phyloP scores from a whole-genome alignment of 92 coral and sea anemone genomes.

The Hydrozoanthus gracilis region DNA sequence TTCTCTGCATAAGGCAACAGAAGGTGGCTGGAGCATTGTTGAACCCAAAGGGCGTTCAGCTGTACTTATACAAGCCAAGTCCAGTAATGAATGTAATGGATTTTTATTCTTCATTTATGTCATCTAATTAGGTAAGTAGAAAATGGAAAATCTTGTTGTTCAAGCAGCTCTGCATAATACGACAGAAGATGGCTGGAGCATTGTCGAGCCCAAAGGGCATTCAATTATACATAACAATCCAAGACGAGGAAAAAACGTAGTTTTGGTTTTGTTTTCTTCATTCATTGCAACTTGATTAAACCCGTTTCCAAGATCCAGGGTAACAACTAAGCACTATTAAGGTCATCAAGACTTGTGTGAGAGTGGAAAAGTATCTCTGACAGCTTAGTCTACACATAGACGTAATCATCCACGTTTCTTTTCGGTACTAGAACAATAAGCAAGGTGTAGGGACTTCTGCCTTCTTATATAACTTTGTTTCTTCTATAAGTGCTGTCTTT shows the following conservation, averaged over 20 bases:
- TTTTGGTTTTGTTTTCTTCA: not conserved
- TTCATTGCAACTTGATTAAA: conserved; percentile 20
- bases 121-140: not conserved
- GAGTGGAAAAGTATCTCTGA: conserved; percentile 41
- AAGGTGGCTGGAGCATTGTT: conserved; percentile 5
- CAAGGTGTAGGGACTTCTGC: conserved; percentile 59
- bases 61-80: not conserved
- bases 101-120: conserved; percentile 14
- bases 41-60: not conserved
- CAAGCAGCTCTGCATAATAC: conserved; percentile 33
- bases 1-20: conserved; percentile 17
- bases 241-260: not conserved
- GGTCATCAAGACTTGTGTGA: conserved; percentile 54
- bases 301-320: conserved; percentile 22
- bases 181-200: conserved; percentile 21
- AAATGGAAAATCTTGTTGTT: conserved; percentile 6
- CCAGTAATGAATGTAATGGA: not conserved
- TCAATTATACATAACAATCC: not conserved
- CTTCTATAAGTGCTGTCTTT: conserved; percentile 55
- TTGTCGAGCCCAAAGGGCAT: not conserved
- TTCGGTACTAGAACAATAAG: conserved; percentile 46
- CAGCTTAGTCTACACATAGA: conserved; percentile 59
- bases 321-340: conserved; percentile 50
- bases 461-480: conserved; percentile 39
- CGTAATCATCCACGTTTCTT: conserved; percentile 52